Base-by-base conservation (phyloP, 2,797 vertebrate genomes). In the Poliocrania exsul region DNA sequence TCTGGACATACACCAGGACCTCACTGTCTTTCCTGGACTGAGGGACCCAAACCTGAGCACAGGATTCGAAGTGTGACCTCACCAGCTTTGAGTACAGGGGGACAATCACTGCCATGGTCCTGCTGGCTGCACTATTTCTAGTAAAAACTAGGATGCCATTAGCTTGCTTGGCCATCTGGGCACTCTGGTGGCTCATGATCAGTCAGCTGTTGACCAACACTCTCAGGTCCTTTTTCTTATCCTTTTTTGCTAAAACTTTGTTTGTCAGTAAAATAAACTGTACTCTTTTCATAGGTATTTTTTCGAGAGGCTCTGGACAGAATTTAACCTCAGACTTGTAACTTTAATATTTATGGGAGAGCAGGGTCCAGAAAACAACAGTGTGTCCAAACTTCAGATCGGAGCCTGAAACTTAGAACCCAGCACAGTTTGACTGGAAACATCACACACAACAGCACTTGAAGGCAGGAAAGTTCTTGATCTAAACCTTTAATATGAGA, bases 191-290 rank as follows among this genome's bases (percentile, higher is more conserved):
- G 58, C 33, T 60, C 7, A 2, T 20, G 26, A 58, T 65, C 72
- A 53, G 25, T 15, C 13, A 33, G 1, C n/a, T 64, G 29, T 12
- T 2, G 1, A 35, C 17, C 51, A 35, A 6, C 40, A 28, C 2
- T 7, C 6, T 14, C 38, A 40, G 25, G 25, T 20, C 7, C 3
- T 72, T 16, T 25, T 12, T 60, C 38, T 37, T 37, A 47, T 60
- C 2, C 0, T 57, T 74, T 86, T 61, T 77, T 66, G 4, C 18
- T 69, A 20, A n/a, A 25, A 9, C 7, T 54, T 65, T 29, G 13
- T 53, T 65, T 67, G 70, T 47, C 25, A 37, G 6, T 77, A 37
- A 73, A 87, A 23, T 8, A 74, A 88, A 69, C 1, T 4, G 3
- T 54, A 11, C 3, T 23, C 1, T 86, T 88, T 81, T 46, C 24